A percentile compares a stretch with the other conserved stretches of the same genome.
These are phyloP conservation scores for Aphidius ervi DNA, from an alignment of 1,140 invertebrate species.

Conservation along the genomic window DNA sequence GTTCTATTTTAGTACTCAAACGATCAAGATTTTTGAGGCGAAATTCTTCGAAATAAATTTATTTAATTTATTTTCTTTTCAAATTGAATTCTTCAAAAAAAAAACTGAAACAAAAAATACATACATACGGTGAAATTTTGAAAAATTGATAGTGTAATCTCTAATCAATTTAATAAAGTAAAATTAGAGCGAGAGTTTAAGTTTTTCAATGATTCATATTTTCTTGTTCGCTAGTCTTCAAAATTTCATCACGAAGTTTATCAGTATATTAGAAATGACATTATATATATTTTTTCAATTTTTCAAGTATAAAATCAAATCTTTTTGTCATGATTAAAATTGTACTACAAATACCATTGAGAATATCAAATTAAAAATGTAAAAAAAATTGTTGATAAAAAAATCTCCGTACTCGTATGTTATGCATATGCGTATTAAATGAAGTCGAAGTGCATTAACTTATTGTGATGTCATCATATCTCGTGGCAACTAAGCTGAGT, in stretches of 20 bases:
- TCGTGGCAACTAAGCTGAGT: constrained; percentile 50
- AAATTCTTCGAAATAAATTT: neutral
- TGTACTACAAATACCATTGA: too few species aligned
- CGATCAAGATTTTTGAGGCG: too few species aligned
- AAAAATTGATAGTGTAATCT: too few species aligned
- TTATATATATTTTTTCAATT: too few species aligned
- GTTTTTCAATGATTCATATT: neutral
- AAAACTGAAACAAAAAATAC: neutral
- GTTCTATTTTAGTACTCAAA: too few species aligned
- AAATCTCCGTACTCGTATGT: constrained; percentile 22
- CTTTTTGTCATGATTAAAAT: too few species aligned
- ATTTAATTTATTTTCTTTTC: neutral
- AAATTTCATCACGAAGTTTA: too few species aligned
- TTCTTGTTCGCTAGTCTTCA: too few species aligned
- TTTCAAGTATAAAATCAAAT: too few species aligned
- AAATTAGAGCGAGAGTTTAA: constrained; percentile 9
- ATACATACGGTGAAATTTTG: too few species aligned
- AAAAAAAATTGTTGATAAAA: neutral
- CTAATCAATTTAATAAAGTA: too few species aligned
- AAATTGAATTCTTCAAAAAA: neutral
- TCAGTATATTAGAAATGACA: too few species aligned
- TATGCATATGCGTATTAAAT: constrained; percentile 29
- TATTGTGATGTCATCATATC: constrained; percentile 57
- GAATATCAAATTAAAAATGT: neutral
- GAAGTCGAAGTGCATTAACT: constrained; percentile 51